Conservation (phyloP, 2,113 vertebrate species). For the Grallaria varia region DNA sequence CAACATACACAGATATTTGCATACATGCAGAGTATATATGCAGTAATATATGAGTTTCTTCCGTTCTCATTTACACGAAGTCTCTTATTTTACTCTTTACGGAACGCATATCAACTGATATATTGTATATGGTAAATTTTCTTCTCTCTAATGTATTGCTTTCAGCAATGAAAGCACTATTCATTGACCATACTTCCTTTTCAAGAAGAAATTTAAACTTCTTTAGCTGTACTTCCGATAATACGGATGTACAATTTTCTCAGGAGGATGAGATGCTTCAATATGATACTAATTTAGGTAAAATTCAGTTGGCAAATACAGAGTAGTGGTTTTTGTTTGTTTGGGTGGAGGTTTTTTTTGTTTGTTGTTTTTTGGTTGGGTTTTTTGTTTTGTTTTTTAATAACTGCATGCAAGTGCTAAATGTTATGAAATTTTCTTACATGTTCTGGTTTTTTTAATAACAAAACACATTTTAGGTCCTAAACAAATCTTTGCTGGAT, state of each 20-base stretch:
- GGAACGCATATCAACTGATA: not conserved
- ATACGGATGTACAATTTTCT: not conserved
- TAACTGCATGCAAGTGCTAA: not conserved
- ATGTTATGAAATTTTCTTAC: not conserved
- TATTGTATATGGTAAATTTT: not conserved
- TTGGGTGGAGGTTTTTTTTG: no score
- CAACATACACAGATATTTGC: not conserved
- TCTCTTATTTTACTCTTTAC: not conserved
- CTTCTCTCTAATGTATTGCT: not conserved
- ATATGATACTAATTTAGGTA: not conserved
- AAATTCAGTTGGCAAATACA: not conserved
- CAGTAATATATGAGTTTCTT: not conserved
- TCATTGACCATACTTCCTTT: not conserved
- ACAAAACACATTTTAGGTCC: not conserved
- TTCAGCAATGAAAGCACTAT: not conserved
- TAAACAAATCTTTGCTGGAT: not conserved
- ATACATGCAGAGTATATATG: not conserved
- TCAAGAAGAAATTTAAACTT: not conserved
- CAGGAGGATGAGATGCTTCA: not conserved
- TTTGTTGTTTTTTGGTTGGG: no score
- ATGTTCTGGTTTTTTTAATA: not conserved
- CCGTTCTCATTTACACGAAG: not conserved
- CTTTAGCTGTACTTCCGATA: not conserved
- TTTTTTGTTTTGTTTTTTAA: not conserved
- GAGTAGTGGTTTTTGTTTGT: accelerated